phyloP scores from a whole-genome alignment of 2,113 vertebrate genomes.

The Nymphicus hollandicus region DNA sequence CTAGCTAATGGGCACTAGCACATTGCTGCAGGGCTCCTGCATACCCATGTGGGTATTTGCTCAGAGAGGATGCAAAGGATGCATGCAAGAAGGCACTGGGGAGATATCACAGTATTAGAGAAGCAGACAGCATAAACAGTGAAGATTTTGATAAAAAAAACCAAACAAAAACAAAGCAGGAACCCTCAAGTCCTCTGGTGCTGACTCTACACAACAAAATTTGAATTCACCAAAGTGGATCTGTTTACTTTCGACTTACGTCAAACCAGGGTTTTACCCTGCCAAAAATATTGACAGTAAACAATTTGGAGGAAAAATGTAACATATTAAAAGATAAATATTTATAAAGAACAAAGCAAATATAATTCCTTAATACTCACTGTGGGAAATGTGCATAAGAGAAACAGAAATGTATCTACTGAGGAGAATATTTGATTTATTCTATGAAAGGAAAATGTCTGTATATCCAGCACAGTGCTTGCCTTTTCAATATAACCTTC shows the following conservation, averaged over 20 bases:
- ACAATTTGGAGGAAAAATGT: neutral
- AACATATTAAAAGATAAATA: neutral
- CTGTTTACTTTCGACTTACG: neutral
- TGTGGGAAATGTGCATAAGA: neutral
- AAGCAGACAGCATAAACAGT: neutral
- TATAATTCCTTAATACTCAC: neutral
- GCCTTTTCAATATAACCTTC: neutral
- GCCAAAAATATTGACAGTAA: neutral
- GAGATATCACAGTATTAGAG: neutral
- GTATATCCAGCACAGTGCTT: neutral
- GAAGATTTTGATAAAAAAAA: neutral
- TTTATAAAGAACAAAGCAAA: conserved; percentile 13
- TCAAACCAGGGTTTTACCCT: neutral
- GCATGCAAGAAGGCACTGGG: neutral
- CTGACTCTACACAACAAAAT: neutral
- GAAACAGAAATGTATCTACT: neutral
- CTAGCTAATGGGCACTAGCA: neutral
- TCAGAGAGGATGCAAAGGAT: neutral
- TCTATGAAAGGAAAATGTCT: neutral
- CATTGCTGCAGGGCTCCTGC: neutral
- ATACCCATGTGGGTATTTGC: neutral
- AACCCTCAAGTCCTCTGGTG: neutral
- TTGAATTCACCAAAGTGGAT: neutral
- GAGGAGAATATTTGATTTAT: neutral
- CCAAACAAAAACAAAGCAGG: neutral